Percentiles rank a stretch among this genome's conserved stretches.
These are phyloP conservation scores for Seladonia tumulorum DNA, from an alignment of 2,888 invertebrate genomes.

Conservation along the genomic window DNA sequence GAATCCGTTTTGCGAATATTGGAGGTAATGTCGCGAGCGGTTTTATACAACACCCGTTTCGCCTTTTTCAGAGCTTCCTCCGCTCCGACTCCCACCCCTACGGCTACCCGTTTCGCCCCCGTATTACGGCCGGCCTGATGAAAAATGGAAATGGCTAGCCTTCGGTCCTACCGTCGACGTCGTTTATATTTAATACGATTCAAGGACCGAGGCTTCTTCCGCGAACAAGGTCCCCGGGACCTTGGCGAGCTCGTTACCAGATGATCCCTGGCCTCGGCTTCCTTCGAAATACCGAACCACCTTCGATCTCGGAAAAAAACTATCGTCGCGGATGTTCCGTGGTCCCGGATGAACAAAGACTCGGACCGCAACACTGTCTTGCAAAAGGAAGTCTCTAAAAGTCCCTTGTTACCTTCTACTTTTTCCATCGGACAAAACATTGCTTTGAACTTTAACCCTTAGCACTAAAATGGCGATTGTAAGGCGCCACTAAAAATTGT, in stretches of 20 bases:
- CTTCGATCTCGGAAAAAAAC: neutral
- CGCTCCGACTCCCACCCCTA: constrained; percentile 66
- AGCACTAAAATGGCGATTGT: no score
- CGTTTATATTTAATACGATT: constrained; percentile 62
- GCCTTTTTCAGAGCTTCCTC: constrained; percentile 68
- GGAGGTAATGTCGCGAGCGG: constrained; percentile 84
- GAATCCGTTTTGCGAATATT: constrained; percentile 84
- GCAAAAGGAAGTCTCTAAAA: no score
- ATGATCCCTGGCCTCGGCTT: neutral
- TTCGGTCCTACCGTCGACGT: constrained; percentile 64
- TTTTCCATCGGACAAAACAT: no score
- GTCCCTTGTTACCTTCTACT: no score
- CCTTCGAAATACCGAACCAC: neutral
- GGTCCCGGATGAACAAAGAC: no score
- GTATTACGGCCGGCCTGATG: constrained; percentile 77
- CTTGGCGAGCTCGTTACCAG: neutral
- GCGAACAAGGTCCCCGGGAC: neutral
- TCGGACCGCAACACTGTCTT: no score
- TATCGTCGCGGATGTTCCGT: no score
- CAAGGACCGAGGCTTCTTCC: constrained; percentile 28
- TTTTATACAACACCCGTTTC: constrained; percentile 81
- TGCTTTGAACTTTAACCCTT: no score
- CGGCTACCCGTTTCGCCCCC: constrained; percentile 54
- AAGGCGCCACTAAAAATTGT: no score
- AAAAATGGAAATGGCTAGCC: constrained; percentile 83